These are phyloP conservation scores for Eretmocerus hayati DNA, from an alignment of 2,888 invertebrate genomes.

Conservation along the genomic window DNA sequence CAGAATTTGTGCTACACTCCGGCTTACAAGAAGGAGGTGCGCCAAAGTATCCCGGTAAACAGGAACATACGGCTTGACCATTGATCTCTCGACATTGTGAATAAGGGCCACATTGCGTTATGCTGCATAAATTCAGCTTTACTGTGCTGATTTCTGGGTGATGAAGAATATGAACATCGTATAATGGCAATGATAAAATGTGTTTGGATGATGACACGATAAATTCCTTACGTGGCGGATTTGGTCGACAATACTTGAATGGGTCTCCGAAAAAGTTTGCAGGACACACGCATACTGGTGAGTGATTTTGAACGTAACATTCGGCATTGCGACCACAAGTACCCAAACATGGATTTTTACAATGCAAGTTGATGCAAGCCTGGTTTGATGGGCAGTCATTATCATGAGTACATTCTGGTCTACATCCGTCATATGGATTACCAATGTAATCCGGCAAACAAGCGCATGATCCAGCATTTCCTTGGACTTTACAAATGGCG, in stretches of 20 bases:
- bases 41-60: conserved; percentile 67
- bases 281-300: conserved; percentile 47
- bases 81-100: conserved; percentile 74
- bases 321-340: conserved; percentile 57
- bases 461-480: conserved; percentile 67
- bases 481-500: conserved; percentile 67
- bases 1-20: conserved; percentile 77
- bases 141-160: not conserved
- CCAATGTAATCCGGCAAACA: conserved; percentile 67
- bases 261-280: conserved; percentile 49
- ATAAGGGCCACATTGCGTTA: conserved; percentile 64
- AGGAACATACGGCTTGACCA: conserved; percentile 73
- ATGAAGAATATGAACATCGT: not conserved
- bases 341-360: conserved; percentile 68
- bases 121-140: conserved; percentile 55
- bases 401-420: conserved; percentile 72
- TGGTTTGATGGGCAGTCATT: conserved; percentile 66
- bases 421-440: conserved; percentile 68
- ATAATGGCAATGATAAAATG: not conserved
- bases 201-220: not conserved
- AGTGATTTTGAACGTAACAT: conserved; percentile 48
- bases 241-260: conserved; percentile 52
- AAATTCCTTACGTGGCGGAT: conserved; percentile 55
- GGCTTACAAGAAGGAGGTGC: conserved; percentile 73
- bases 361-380: conserved; percentile 72